Evolutionary conservation across 2,113 vertebrate species (phyloP).

Genomic region (Boulengeromyrus knoepffleri): DNA sequence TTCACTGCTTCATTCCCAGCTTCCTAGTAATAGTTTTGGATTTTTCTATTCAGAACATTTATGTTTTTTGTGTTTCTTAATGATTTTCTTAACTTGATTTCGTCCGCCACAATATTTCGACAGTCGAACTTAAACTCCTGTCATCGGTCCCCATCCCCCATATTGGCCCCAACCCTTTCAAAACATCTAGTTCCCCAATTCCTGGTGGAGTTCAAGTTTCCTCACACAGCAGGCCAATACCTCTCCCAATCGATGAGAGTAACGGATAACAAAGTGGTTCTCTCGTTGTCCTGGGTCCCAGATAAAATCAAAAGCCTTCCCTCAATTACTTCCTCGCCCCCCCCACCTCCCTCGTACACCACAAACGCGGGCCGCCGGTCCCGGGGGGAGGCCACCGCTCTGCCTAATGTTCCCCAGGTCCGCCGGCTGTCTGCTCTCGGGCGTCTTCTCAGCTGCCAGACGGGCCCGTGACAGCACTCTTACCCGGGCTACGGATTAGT

Average conservation of each 20-base stretch:
- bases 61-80: not conserved
- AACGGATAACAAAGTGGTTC: not conserved
- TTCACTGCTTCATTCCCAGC: not conserved
- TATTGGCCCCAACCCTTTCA: not conserved
- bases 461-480: not conserved
- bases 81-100: not conserved
- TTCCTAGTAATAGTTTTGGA: not conserved
- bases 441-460: slow-evolving; percentile 1
- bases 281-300: not conserved
- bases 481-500: not conserved
- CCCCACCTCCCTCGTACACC: too few relatives aligned
- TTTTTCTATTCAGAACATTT: not conserved
- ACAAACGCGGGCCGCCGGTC: too few relatives aligned
- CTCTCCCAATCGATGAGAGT: not conserved
- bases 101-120: not conserved
- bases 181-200: not conserved
- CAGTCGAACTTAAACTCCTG: not conserved
- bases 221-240: not conserved
- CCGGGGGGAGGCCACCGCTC: too few relatives aligned
- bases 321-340: too few relatives aligned
- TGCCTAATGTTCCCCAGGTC: not conserved
- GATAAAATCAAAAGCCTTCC: not conserved
- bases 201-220: not conserved
- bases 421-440: not conserved
- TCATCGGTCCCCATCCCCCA: not conserved